Conservation (phyloP, 2,113 vertebrate species). For the Zosterops japonicus region DNA sequence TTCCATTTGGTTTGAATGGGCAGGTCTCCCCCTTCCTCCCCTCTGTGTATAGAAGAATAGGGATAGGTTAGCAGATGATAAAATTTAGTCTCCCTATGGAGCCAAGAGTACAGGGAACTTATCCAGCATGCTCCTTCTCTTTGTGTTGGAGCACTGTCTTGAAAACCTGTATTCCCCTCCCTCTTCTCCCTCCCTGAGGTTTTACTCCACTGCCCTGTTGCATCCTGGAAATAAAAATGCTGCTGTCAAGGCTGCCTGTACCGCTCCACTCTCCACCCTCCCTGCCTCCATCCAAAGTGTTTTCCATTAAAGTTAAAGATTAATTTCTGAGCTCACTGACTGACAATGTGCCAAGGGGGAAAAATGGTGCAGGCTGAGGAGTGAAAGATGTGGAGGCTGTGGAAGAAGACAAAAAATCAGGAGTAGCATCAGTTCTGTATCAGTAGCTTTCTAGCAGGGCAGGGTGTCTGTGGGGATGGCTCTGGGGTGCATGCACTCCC, state of each 20-base stretch:
- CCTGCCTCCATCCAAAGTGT: neutral
- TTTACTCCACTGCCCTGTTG: neutral
- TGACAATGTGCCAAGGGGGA: neutral
- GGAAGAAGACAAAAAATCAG: neutral
- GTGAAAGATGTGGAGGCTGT: neutral
- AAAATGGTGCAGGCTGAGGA: neutral
- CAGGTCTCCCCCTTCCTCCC: neutral
- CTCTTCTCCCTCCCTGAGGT: neutral
- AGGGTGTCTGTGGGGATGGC: fast-evolving
- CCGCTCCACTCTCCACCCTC: neutral
- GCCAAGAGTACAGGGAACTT: neutral
- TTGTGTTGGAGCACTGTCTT: neutral
- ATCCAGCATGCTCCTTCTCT: neutral
- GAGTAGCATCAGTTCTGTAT: neutral
- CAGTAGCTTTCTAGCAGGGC: neutral
- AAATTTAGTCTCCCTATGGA: neutral
- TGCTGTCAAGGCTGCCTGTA: neutral
- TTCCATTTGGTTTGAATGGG: neutral
- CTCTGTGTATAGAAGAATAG: neutral
- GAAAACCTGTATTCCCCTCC: fast-evolving
- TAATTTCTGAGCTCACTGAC: neutral
- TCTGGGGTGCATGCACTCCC: neutral
- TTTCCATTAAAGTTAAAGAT: neutral
- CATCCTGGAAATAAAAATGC: neutral
- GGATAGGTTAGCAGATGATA: neutral